Evolutionary conservation across 2,797 vertebrate genomes (phyloP).

Genomic region (Perodicticus potto): DNA sequence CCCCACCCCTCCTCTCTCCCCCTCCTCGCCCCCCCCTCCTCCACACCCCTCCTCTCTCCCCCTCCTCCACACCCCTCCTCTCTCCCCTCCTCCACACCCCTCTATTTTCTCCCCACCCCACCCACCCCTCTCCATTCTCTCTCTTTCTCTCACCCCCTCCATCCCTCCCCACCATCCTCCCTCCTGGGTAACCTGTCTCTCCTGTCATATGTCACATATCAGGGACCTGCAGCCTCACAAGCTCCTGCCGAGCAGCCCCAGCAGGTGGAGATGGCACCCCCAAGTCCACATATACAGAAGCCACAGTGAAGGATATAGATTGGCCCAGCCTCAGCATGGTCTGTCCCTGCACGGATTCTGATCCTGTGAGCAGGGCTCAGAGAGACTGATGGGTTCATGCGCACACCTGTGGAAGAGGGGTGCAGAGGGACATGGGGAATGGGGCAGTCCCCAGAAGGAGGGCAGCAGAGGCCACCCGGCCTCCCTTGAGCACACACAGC

Average conservation of each 20-base stretch:
- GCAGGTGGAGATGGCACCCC: fast-evolving
- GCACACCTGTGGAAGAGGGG: not conserved
- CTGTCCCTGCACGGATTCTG: not conserved
- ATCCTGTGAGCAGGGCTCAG: not conserved
- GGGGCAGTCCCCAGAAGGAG: not conserved
- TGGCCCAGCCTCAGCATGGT: not conserved
- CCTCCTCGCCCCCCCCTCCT: too few relatives aligned
- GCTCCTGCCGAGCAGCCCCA: fast-evolving
- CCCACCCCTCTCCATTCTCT: fast-evolving
- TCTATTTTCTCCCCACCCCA: not conserved
- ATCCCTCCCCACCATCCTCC: not conserved
- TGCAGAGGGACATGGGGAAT: not conserved
- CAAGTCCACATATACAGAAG: not conserved
- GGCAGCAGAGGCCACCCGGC: not conserved
- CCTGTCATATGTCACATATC: fast-evolving
- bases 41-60: too few relatives aligned
- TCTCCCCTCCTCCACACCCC: fast-evolving
- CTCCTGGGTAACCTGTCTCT: too few relatives aligned
- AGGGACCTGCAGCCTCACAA: fast-evolving
- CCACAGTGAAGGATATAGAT: not conserved
- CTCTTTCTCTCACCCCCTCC: fast-evolving
- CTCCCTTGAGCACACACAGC: not conserved
- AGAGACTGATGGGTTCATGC: too few relatives aligned
- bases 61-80: too few relatives aligned
- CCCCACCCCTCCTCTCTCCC: too few relatives aligned